These are phyloP conservation scores for Noctuana brunneofusca DNA, from an alignment of 2,888 invertebrate genomes.

Conservation along the genomic window DNA sequence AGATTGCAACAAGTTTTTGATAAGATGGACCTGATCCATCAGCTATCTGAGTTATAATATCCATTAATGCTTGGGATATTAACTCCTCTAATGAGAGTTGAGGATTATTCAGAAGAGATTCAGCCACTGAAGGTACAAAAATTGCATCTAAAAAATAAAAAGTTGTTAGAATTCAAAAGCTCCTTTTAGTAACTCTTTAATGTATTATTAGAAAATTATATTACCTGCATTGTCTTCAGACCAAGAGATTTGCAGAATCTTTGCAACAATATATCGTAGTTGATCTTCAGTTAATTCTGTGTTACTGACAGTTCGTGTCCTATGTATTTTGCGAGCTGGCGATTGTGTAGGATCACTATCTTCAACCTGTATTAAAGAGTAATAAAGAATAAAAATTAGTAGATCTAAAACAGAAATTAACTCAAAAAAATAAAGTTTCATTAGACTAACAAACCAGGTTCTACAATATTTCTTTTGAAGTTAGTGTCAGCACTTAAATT, in stretches of 20 bases:
- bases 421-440: neutral
- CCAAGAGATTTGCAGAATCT: constrained; percentile 89
- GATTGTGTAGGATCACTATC: constrained; percentile 73
- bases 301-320: constrained; percentile 75
- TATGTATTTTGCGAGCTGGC: constrained; percentile 69
- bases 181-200: neutral
- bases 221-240: constrained; percentile 82
- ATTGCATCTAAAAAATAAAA: constrained; percentile 63
- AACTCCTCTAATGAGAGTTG: constrained; percentile 79
- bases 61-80: constrained; percentile 86
- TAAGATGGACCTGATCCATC: constrained; percentile 83
- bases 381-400: neutral
- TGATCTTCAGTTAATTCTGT: constrained; percentile 86
- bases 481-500: too few relatives aligned
- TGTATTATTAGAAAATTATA: neutral
- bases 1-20: constrained; percentile 72
- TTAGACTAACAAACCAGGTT: too few relatives aligned
- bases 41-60: constrained; percentile 83
- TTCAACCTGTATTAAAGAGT: constrained; percentile 78
- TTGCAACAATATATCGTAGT: constrained; percentile 84
- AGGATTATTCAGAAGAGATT: constrained; percentile 79
- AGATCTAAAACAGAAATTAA: neutral
- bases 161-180: neutral
- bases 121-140: constrained; percentile 83
- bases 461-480: too few relatives aligned